These are phyloP conservation scores for Meganola albula DNA, from an alignment of 2,888 invertebrate genomes.

Conservation along the genomic window DNA sequence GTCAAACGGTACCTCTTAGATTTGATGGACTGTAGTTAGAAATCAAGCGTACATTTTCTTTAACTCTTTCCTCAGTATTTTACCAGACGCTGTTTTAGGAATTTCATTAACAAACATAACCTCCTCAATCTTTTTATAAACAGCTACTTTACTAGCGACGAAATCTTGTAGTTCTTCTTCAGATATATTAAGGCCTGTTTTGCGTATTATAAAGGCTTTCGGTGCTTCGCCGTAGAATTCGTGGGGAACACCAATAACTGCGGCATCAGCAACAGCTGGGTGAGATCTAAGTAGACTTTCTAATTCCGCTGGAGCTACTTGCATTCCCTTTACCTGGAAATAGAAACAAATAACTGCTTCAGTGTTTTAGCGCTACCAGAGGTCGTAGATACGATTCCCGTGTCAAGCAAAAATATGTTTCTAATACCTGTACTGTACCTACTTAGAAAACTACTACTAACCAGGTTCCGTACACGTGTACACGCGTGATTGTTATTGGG, in stretches of 20 bases:
- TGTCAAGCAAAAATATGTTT: too few relatives aligned
- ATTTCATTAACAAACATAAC: constrained; percentile 83
- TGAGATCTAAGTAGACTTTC: constrained; percentile 86
- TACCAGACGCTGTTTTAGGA: constrained; percentile 87
- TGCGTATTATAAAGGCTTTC: constrained; percentile 84
- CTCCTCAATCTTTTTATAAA: constrained; percentile 84
- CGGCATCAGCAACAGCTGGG: constrained; percentile 88
- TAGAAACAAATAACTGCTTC: too few relatives aligned
- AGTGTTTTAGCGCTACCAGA: too few relatives aligned
- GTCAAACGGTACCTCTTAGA: too few relatives aligned
- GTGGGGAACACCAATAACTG: constrained; percentile 89
- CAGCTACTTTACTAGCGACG: constrained; percentile 83
- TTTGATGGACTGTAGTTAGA: too few relatives aligned
- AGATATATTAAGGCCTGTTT: constrained; percentile 61
- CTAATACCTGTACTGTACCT: too few relatives aligned
- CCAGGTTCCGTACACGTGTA: too few relatives aligned
- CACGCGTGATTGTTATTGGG: too few relatives aligned
- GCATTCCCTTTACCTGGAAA: constrained; percentile 80
- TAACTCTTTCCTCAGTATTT: constrained; percentile 84
- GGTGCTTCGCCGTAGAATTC: constrained; percentile 86
- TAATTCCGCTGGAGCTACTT: constrained; percentile 94
- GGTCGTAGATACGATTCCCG: too few relatives aligned
- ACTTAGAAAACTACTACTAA: too few relatives aligned
- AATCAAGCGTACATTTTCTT: constrained; percentile 67
- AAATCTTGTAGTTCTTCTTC: constrained; percentile 69